Evolutionary conservation across 2,797 vertebrate genomes (phyloP), one percentile per base, ranked within the genome.

Genomic region (Iguana delicatissima): DNA sequence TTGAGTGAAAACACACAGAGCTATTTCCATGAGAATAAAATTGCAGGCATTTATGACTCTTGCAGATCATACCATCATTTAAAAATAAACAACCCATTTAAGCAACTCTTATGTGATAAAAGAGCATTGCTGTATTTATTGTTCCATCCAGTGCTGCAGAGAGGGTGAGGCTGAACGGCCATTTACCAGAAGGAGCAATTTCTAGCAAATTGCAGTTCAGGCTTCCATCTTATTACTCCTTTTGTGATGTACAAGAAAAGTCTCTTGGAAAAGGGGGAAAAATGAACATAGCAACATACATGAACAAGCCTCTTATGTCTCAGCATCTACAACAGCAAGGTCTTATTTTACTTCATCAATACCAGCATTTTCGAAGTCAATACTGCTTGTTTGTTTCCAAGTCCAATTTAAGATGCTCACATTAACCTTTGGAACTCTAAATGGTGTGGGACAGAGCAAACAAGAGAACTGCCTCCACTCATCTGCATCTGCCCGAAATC

Each of bases 21-120:
- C 95, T 94, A 95, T 92, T 96, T 95, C 94, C 88, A 89, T 22
- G 85, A 95, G 94, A 94, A 96, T 93, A 94, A 96, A 96, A 94
- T 94, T 95, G 92, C 89, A 91, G 94, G 95, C 91, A 92, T 93
- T 82, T 84, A 93, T 93, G 88, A 96, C 84, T 82, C 94, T 93
- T 91, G 91, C 84, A 93, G 95, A 96, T 95, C 84, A 93, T 82
- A 92, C 91, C 80, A 35, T 95, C 96, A 95, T 92, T 96, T 95
- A 94, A 76, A 80, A 95, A 93, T 92, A 95, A 96, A 95, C 93
- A 94, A 90, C 91, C 88, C 92, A 92, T 93, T 96, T 94, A 94
- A 93, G 85, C 94, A 92, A 81, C 73, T 89, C 93, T 91, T 82
- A 91, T 86, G 91, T 90, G 88, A 96, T 90, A 83, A 96, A 96